These are phyloP conservation scores for Chaitophorus viminalis DNA, from an alignment of 2,888 invertebrate genomes.

Conservation along the genomic window DNA sequence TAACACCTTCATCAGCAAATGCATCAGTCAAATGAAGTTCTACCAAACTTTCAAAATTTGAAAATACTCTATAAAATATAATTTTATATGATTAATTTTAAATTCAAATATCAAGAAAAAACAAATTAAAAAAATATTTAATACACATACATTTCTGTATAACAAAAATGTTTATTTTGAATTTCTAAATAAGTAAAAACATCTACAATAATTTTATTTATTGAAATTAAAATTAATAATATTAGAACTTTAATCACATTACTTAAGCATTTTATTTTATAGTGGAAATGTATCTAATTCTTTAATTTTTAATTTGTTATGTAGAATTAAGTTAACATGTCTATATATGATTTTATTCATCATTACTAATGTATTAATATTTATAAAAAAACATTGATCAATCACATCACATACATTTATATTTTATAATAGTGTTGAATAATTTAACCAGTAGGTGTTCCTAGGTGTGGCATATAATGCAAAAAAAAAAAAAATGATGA, in stretches of 20 bases:
- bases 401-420: neutral
- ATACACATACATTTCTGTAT: neutral
- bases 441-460: constrained; percentile 48
- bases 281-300: neutral
- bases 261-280: neutral
- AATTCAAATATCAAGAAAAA: neutral
- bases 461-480: constrained; percentile 37
- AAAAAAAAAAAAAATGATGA: constrained; percentile 49
- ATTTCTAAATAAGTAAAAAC: neutral
- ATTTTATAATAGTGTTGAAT: neutral
- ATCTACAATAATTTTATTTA: too few relatives aligned
- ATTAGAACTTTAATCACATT: neutral
- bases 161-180: neutral
- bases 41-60: constrained; percentile 76
- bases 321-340: neutral
- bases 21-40: constrained; percentile 80
- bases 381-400: constrained; percentile 4
- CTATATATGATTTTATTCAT: neutral
- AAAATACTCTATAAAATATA: constrained; percentile 72
- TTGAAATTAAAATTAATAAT: neutral
- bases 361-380: neutral
- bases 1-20: constrained; percentile 75
- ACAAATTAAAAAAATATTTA: too few relatives aligned
- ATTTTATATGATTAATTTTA: neutral
- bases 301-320: neutral